phyloP scores from a whole-genome alignment of 2,797 vertebrate genomes.

The Microctenopoma stevenorrisi region DNA sequence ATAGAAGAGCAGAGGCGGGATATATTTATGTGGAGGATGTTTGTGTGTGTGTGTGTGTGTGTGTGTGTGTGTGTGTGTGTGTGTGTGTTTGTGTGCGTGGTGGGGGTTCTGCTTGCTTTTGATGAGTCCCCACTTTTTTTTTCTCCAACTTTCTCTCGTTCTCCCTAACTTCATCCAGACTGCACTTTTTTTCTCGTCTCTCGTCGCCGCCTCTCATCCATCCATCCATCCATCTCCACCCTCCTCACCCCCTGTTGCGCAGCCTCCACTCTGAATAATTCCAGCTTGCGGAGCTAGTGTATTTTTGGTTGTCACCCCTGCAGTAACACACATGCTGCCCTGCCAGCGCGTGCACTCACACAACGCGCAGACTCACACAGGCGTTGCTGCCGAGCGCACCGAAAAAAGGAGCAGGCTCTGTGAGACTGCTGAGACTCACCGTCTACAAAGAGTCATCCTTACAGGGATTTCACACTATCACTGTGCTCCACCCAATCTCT shows the following conservation, averaged over 20 bases:
- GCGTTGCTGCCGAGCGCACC: background rate
- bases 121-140: slow-evolving; percentile 38
- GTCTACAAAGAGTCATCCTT: slow-evolving; percentile 43
- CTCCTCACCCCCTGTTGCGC: slow-evolving; percentile 26
- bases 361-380: slow-evolving; percentile 10
- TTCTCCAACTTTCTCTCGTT: slow-evolving; percentile 33
- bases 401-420: slow-evolving; percentile 10
- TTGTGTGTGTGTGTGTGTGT: slow-evolving; percentile 1
- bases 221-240: slow-evolving; percentile 45
- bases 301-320: slow-evolving; percentile 69
- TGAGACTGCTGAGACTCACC: slow-evolving; percentile 19
- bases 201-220: slow-evolving; percentile 31
- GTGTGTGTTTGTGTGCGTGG: background rate
- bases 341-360: background rate
- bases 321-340: slow-evolving; percentile 39
- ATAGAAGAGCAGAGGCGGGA: slow-evolving; percentile 37
- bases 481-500: slow-evolving; percentile 15
- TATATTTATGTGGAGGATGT: slow-evolving; percentile 22
- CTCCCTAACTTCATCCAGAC: slow-evolving; percentile 25
- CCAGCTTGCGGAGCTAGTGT: slow-evolving; percentile 53
- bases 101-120: slow-evolving; percentile 23
- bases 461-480: slow-evolving; percentile 34
- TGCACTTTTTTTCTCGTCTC: slow-evolving; percentile 20
- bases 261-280: slow-evolving; percentile 66
- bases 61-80: background rate